Evolutionary conservation across 2,113 vertebrate species (phyloP).

Genomic region (Cynoglossus semilaevis): DNA sequence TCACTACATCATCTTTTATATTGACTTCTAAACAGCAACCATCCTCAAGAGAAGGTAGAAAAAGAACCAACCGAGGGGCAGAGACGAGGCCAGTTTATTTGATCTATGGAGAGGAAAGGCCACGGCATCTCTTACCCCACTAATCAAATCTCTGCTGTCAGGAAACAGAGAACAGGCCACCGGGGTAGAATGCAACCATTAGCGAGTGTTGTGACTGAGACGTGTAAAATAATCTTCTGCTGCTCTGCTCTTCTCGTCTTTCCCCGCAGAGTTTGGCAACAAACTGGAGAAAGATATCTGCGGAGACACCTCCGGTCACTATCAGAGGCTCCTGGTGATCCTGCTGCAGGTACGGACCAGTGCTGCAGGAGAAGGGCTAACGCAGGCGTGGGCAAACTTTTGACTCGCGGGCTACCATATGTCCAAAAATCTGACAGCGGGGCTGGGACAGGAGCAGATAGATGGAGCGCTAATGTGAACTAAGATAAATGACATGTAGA

Average conservation of each 20-base stretch:
- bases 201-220: constrained; percentile 8
- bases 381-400: too few species aligned
- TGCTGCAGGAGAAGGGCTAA: constrained; percentile 11
- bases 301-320: constrained; percentile 89
- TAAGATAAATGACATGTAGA: too few species aligned
- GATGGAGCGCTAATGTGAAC: too few species aligned
- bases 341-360: constrained; percentile 84
- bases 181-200: constrained; percentile 24
- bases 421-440: too few species aligned
- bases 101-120: constrained; percentile 26
- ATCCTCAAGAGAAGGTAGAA: constrained; percentile 8
- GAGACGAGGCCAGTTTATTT: constrained; percentile 26
- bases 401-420: too few species aligned
- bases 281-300: constrained; percentile 88
- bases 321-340: constrained; percentile 88
- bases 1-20: not conserved
- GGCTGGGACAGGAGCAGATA: too few species aligned
- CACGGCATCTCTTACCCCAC: constrained; percentile 4
- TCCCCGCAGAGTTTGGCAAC: constrained; percentile 81
- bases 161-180: constrained; percentile 8
- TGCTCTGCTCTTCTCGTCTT: constrained; percentile 52
- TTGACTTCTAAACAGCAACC: not conserved
- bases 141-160: constrained; percentile 38
- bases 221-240: constrained; percentile 40
- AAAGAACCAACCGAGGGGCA: constrained; percentile 14